Conservation (phyloP, 2,797 vertebrate genomes). For the Salmo trutta region DNA sequence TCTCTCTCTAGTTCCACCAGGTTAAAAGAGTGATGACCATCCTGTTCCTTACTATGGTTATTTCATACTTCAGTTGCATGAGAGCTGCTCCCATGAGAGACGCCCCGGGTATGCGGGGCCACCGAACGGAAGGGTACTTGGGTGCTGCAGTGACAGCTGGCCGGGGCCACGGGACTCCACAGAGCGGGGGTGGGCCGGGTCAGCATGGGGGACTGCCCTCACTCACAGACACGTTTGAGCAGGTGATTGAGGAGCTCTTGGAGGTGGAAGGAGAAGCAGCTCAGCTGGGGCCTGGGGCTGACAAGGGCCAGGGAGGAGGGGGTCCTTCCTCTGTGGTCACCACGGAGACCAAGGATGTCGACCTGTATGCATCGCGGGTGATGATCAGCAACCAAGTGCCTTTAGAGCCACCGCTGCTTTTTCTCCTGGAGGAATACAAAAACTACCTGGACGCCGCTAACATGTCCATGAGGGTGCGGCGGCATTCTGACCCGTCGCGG, state of each 20-base stretch:
- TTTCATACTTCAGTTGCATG: slow-evolving; percentile 99
- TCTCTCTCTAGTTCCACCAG: slow-evolving; percentile 92
- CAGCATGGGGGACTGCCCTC: slow-evolving; percentile 83
- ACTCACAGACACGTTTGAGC: slow-evolving; percentile 95
- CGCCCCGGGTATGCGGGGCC: slow-evolving; percentile 88
- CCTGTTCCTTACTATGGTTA: slow-evolving; percentile 99
- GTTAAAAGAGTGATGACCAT: slow-evolving; percentile 99
- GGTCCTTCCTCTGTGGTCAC: slow-evolving; percentile 65
- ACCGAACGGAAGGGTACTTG: slow-evolving; percentile 93
- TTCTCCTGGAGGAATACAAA: slow-evolving; percentile 99
- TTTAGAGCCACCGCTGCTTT: slow-evolving; percentile 99
- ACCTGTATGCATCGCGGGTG: slow-evolving; percentile 95
- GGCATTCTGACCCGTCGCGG: slow-evolving; percentile 96
- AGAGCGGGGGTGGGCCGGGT: slow-evolving; percentile 82
- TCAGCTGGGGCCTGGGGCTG: slow-evolving; percentile 73
- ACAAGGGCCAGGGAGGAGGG: slow-evolving; percentile 84
- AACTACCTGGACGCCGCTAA: slow-evolving; percentile 99
- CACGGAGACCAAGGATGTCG: slow-evolving; percentile 91
- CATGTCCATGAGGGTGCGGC: slow-evolving; percentile 97
- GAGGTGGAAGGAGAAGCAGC: slow-evolving; percentile 87
- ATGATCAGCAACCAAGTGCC: slow-evolving; percentile 99
- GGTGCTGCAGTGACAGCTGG: slow-evolving; percentile 82
- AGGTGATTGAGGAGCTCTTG: slow-evolving; percentile 98
- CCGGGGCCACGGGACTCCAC: slow-evolving; percentile 92
- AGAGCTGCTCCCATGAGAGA: slow-evolving; percentile 99